Conservation (phyloP, 2,113 vertebrate species). For the Promerops cafer region DNA sequence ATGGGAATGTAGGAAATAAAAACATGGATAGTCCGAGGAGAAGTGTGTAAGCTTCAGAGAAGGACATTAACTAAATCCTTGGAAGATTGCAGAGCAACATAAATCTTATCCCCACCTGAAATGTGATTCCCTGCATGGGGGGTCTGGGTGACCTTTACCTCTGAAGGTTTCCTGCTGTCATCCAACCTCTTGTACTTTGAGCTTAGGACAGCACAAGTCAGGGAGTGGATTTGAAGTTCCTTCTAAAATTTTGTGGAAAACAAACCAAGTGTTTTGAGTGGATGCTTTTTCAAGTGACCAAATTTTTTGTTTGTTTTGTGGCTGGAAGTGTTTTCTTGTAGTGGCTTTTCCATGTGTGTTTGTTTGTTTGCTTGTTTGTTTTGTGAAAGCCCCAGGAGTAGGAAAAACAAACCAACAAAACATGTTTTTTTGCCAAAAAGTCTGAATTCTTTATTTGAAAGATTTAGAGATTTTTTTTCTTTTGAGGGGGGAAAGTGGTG, state of each 20-base stretch:
- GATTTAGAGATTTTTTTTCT: background rate
- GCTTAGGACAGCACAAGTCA: background rate
- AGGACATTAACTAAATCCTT: background rate
- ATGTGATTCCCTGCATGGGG: background rate
- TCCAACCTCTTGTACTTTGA: background rate
- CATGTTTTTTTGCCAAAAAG: background rate
- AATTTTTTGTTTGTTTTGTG: background rate
- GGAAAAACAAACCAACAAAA: background rate
- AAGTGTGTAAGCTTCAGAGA: background rate
- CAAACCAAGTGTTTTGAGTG: background rate
- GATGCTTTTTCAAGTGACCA: background rate
- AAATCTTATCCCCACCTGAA: background rate
- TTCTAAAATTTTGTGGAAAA: background rate
- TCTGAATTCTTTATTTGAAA: background rate
- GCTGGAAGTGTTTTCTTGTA: background rate
- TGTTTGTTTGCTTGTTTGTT: background rate
- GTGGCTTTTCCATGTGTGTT: background rate
- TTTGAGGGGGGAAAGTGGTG: accelerated
- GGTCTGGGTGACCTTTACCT: slow-evolving; percentile 10
- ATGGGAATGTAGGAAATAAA: background rate
- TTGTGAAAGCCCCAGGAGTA: background rate
- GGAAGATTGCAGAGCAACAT: background rate
- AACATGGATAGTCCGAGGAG: background rate
- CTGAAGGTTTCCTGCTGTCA: background rate
- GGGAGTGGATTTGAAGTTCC: background rate